These are phyloP conservation scores for Bursaphelenchus okinawaensis DNA, from an alignment of 2,888 invertebrate species.

Conservation along the genomic window DNA sequence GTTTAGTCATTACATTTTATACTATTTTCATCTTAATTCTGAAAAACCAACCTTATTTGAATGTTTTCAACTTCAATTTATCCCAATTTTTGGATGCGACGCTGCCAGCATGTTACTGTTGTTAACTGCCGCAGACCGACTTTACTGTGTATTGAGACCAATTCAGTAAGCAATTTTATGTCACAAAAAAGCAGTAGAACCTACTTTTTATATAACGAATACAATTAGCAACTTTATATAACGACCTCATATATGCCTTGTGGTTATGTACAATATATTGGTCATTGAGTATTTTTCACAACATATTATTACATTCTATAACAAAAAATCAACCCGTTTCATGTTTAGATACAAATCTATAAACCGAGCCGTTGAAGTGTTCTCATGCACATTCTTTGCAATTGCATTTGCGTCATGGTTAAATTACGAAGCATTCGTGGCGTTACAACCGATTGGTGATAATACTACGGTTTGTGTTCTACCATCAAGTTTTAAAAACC, in stretches of 20 bases:
- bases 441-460: neutral
- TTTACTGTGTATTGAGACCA: neutral
- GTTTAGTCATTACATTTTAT: neutral
- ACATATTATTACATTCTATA: too few relatives aligned
- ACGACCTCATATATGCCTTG: too few relatives aligned
- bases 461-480: neutral
- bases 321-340: too few relatives aligned
- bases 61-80: neutral
- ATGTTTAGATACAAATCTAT: neutral
- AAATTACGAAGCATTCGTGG: neutral
- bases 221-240: too few relatives aligned
- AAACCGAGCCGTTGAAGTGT: neutral
- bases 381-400: neutral
- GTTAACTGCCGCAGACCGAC: neutral
- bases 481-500: neutral
- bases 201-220: too few relatives aligned
- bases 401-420: neutral
- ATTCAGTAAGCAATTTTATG: neutral
- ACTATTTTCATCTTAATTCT: neutral
- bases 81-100: neutral
- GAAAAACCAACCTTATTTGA: neutral
- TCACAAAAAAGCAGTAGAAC: too few relatives aligned
- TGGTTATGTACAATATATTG: too few relatives aligned
- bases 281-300: too few relatives aligned
- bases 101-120: neutral